These are phyloP conservation scores for Brachynemurus nebulosus DNA, from an alignment of 2,888 invertebrate genomes.

Conservation along the genomic window DNA sequence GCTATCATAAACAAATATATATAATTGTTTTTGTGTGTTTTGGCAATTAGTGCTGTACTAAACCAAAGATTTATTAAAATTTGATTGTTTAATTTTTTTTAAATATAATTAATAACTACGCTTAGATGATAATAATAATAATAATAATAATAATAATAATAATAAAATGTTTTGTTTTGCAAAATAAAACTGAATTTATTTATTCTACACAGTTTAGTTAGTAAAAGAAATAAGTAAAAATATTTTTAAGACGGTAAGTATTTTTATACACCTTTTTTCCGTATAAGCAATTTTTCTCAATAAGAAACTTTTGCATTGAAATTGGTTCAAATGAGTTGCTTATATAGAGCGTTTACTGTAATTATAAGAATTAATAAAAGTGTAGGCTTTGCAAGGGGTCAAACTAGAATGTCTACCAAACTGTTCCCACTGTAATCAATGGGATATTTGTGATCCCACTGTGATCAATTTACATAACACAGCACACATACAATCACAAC, in stretches of 20 bases:
- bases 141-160: no score
- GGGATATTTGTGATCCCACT: no score
- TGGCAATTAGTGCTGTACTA: neutral
- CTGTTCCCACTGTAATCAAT: no score
- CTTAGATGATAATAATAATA: constrained; percentile 1
- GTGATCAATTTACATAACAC: no score
- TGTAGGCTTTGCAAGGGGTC: no score
- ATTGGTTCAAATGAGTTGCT: neutral
- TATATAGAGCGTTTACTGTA: neutral
- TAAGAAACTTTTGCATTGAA: neutral
- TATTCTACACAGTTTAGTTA: neutral
- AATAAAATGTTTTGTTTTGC: neutral
- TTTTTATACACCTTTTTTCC: constrained; percentile 3
- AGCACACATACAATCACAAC: no score
- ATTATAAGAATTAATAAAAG: no score
- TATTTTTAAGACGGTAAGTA: neutral
- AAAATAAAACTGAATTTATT: constrained; percentile 1
- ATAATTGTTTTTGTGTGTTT: neutral
- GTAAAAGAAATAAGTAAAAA: neutral
- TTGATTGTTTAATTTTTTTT: neutral
- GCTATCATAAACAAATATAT: constrained; percentile 1
- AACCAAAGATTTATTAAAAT: neutral
- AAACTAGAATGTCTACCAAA: no score
- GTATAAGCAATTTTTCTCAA: neutral
- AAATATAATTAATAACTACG: neutral